These are phyloP conservation scores for Augochlora pura DNA, from an alignment of 1,140 invertebrate species.

Conservation along the genomic window DNA sequence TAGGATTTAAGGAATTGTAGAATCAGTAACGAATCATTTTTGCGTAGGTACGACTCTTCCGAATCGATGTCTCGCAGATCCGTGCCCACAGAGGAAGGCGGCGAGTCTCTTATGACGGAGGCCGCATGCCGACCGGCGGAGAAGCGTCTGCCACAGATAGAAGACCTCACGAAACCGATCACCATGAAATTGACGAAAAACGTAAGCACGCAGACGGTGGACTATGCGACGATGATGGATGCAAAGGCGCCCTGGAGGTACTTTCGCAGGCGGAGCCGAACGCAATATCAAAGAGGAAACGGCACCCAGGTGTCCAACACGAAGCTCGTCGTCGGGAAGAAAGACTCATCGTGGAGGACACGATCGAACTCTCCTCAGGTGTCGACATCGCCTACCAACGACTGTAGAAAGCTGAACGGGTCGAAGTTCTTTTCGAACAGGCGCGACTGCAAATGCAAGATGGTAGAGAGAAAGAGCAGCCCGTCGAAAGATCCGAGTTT, in stretches of 20 bases:
- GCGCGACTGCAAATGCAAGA: not conserved
- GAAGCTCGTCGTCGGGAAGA: not conserved
- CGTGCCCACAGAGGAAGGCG: too few relatives aligned
- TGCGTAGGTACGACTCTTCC: too few relatives aligned
- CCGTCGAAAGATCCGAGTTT: not conserved
- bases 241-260: not conserved
- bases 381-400: fast-evolving
- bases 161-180: not conserved
- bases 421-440: not conserved
- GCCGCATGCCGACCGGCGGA: too few relatives aligned
- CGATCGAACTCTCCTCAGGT: not conserved
- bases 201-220: not conserved
- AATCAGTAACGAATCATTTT: too few relatives aligned
- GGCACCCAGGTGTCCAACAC: not conserved
- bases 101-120: not conserved
- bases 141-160: not conserved
- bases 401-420: too few relatives aligned
- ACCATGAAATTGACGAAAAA: not conserved
- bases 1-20: too few relatives aligned
- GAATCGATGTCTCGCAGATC: too few relatives aligned
- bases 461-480: not conserved
- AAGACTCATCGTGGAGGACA: not conserved
- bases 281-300: not conserved
- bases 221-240: too few relatives aligned
- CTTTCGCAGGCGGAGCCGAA: not conserved